Evolutionary conservation across 2,797 vertebrate species (phyloP), one percentile per base, ranked within the genome.

Genomic region (Avahi laniger): DNA sequence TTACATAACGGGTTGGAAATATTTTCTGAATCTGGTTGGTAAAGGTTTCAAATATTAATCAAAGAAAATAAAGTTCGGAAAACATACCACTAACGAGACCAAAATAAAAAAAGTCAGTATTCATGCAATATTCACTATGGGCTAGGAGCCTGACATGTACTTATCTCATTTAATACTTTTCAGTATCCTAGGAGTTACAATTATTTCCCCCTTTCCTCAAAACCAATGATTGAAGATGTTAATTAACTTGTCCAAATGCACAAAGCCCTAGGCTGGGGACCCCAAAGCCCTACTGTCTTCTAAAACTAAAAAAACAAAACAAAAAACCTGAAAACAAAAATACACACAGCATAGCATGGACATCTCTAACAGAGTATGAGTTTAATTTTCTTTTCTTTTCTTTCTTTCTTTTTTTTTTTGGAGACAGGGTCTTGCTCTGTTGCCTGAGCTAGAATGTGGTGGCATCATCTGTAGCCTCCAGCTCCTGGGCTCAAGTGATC

Each of bases 21-120:
- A 76, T 50, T 70, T 70, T 61, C 61, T 89, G 35, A 93, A 72
- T 63, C 35, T 95, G 48, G 33, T 46, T 76, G 22, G 50, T 52
- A 83, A 89, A 52, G 4, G 17, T 69, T 89, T 78, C 70, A 94
- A 78, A n/a, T 69, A 90, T 94, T 69, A 89, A 81, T 14, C 48
- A 93, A 69, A 89, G 33, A 70, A 50, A 70, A 83, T 4, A 75
- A 89, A 94, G 61, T 33, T 82, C 41, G 41, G 3, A 50, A 69
- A 90, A 38, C 3, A 24, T 57, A 76, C 67, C 57, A 80, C 14
- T 43, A 63, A 50, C 14, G 89, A 93, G 43, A 73, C 2, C 12
- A 48, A 73, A 80, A 46, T 48, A 33, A 38, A 35, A 12, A 38
- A 65, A 81, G 50, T 46, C 50, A 87, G 12, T 28, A 65, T 38